Base-by-base conservation (phyloP, 2,797 vertebrate genomes). In the Malacoctenus gilli region DNA sequence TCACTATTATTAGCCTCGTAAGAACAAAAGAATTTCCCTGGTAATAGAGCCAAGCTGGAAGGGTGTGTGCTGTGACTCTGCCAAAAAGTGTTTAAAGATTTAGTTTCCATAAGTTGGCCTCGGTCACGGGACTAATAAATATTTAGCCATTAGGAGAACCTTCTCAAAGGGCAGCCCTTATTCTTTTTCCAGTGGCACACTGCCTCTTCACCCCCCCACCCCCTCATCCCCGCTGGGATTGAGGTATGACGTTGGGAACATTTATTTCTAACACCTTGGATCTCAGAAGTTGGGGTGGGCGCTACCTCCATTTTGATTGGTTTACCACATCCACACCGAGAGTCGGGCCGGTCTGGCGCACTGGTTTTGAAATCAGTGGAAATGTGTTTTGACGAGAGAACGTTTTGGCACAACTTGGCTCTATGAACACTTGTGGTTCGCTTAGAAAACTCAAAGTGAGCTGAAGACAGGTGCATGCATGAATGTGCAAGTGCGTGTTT, bases 1-100 rank as follows among this genome's bases (percentile, higher is more conserved):
- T 79, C 64, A 65, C 95, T 97, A 96, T 96, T 95, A 92, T 95
- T 96, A 96, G 94, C 91, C 61, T 87, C 43, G 84, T 83, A 91
- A 89, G 93, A 95, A 96, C 94, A 86, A 83, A 85, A 81, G 81
- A 79, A 87, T 88, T 83, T 90, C 85, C 88, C 90, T 88, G 88
- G 84, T 93, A 94, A 94, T 93, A 92, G 94, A 93, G 91, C 89
- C 84, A 83, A 83, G 77, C 79, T 82, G 59, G 72, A 68, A 72
- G 76, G 74, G 86, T 81, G 79, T 83, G 84, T 70, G 75, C 34
- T 46, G 80, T 74, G 68, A 74, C 72, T 91, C 91, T 91, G 90
- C 83, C 88, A 89, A 82, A 91, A 85, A 85, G 85, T 85, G 89
- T 91, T 92, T 90, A 90, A 87, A 90, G 92, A 90, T 93, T 92